Evolutionary conservation across 2,888 invertebrate species (phyloP).

Genomic region (Mythimna vitellina): DNA sequence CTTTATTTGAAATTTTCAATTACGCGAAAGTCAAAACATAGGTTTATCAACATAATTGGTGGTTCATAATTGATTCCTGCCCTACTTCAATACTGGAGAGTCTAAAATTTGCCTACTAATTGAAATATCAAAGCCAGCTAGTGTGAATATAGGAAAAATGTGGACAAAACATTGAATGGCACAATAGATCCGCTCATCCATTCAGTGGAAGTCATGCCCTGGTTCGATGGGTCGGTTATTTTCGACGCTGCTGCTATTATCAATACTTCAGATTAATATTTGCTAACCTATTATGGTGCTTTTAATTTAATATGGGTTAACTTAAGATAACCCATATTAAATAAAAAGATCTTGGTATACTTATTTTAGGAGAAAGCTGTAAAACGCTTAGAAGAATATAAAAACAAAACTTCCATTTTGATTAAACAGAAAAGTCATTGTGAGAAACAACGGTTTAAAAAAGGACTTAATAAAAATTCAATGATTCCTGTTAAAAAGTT

Average conservation of each 20-base stretch:
- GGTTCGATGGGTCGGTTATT: constrained; percentile 54
- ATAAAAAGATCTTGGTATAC: too few relatives aligned
- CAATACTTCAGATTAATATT: constrained; percentile 24
- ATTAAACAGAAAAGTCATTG: constrained; percentile 21
- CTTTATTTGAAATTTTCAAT: constrained; percentile 22
- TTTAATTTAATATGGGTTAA: background rate
- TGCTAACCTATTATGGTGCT: background rate
- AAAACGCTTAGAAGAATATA: constrained; percentile 10
- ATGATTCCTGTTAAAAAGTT: constrained; percentile 37
- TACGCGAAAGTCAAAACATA: constrained; percentile 3
- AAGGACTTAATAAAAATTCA: constrained; percentile 33
- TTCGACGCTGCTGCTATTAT: constrained; percentile 47
- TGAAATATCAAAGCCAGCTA: constrained; percentile 34
- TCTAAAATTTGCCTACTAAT: constrained; percentile 43
- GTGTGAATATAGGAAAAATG: constrained; percentile 39
- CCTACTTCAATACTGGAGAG: constrained; percentile 3
- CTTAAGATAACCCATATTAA: too few relatives aligned
- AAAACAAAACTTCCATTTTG: background rate
- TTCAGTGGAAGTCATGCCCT: constrained; percentile 33
- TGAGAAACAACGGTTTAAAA: constrained; percentile 12
- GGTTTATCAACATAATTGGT: constrained; percentile 13
- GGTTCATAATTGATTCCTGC: constrained; percentile 31
- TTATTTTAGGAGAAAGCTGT: background rate
- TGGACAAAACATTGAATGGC: constrained; percentile 45
- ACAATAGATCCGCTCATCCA: constrained; percentile 46